Evolutionary conservation across 2,797 vertebrate species (phyloP).

Genomic region (Halcyon leucocephala): DNA sequence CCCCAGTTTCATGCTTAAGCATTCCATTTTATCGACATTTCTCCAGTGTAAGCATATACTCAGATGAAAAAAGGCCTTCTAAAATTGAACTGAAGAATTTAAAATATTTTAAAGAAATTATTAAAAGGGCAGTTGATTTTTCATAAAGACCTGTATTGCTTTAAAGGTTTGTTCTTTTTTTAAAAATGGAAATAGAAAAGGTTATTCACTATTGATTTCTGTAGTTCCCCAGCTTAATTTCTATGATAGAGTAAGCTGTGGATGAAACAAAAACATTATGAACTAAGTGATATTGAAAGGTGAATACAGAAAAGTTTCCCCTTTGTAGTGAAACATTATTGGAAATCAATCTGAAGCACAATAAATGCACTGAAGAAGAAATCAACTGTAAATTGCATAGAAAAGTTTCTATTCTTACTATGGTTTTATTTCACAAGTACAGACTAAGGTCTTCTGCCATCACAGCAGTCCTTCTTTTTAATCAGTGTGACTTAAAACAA

Average conservation of each 20-base stretch:
- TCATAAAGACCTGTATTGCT: not conserved
- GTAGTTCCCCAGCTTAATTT: not conserved
- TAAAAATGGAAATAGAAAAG: not conserved
- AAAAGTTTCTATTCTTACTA: not conserved
- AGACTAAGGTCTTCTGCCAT: not conserved
- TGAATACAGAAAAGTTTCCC: not conserved
- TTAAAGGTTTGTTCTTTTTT: not conserved
- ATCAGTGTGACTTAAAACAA: not conserved
- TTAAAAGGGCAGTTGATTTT: not conserved
- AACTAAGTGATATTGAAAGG: not conserved
- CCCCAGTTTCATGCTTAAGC: not conserved
- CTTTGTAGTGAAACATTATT: not conserved
- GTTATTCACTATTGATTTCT: not conserved
- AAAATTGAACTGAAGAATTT: not conserved
- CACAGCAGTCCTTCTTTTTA: not conserved
- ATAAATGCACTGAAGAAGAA: not conserved
- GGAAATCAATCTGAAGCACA: constrained; percentile 8
- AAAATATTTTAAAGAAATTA: not conserved
- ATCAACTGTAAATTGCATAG: not conserved
- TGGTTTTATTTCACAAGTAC: not conserved
- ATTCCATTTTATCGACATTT: not conserved
- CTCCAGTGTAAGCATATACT: not conserved
- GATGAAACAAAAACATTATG: not conserved
- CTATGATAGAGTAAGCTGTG: not conserved
- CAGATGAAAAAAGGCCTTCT: not conserved